These are phyloP conservation scores for Drosophila ohnishii DNA, from an alignment of 1,140 invertebrate genomes.

Conservation along the genomic window DNA sequence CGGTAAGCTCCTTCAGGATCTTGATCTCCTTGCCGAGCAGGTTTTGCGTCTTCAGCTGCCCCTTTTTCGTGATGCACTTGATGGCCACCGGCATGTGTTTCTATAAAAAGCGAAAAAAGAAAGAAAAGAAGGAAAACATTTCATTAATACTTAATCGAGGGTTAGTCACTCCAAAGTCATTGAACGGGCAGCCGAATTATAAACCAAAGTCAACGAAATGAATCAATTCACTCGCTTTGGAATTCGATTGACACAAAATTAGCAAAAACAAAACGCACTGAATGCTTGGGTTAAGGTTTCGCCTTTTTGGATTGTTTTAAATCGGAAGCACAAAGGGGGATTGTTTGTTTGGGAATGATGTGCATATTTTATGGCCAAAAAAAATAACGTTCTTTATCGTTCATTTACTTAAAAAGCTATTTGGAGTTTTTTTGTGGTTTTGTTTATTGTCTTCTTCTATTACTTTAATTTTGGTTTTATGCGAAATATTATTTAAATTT, in stretches of 20 bases:
- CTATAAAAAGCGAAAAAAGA: slow-evolving; percentile 88
- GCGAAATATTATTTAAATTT: too few species aligned
- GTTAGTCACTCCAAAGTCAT: slow-evolving; percentile 54
- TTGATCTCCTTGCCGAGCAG: slow-evolving; percentile 99
- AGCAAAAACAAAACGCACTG: slow-evolving; percentile 16
- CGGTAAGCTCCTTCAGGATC: slow-evolving; percentile 98
- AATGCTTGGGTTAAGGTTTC: slow-evolving; percentile 10
- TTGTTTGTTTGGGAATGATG: slow-evolving; percentile 5
- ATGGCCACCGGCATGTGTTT: slow-evolving; percentile 95
- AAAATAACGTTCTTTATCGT: slow-evolving; percentile 1
- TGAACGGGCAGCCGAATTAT: slow-evolving; percentile 46
- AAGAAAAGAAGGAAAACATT: slow-evolving; percentile 30
- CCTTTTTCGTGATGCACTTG: slow-evolving; percentile 99
- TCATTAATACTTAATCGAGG: slow-evolving; percentile 54
- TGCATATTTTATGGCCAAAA: slow-evolving; percentile 10
- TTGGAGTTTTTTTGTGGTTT: not conserved
- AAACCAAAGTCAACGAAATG: slow-evolving; percentile 27
- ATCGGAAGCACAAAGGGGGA: slow-evolving; percentile 11
- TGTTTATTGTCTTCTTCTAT: not conserved
- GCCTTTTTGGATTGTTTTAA: slow-evolving; percentile 14
- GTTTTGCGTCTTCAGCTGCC: slow-evolving; percentile 97
- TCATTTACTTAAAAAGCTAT: not conserved
- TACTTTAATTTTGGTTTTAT: not conserved
- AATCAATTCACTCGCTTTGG: slow-evolving; percentile 30
- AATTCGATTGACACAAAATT: slow-evolving; percentile 38